Conservation (phyloP, 2,888 invertebrate species). For the Sericinus montela region DNA sequence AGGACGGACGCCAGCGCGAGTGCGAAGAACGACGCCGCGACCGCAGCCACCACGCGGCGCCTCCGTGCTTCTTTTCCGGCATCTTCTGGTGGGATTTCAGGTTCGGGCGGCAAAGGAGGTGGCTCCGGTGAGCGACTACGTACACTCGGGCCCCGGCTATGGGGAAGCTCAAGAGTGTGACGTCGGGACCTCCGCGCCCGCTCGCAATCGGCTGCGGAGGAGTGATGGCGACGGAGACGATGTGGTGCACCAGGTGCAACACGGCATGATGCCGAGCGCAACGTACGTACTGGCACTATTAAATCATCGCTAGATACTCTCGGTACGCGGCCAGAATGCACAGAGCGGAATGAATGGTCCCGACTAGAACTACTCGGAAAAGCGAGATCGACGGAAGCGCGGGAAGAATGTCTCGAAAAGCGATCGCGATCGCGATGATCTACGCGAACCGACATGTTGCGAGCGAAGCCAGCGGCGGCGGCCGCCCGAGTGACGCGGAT, state of each 20-base stretch:
- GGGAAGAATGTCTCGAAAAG: constrained; percentile 73
- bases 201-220: constrained; percentile 72
- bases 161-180: constrained; percentile 65
- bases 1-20: constrained; percentile 85
- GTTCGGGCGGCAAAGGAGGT: constrained; percentile 53
- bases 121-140: constrained; percentile 68
- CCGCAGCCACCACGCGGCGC: constrained; percentile 84
- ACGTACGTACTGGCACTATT: constrained; percentile 70
- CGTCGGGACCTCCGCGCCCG: constrained; percentile 68
- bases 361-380: constrained; percentile 63
- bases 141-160: constrained; percentile 68
- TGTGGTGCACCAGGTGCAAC: constrained; percentile 68
- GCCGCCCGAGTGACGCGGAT: constrained; percentile 70
- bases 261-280: constrained; percentile 70
- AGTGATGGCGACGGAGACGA: constrained; percentile 70
- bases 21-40: constrained; percentile 86
- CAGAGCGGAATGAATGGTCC: constrained; percentile 69
- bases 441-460: constrained; percentile 73
- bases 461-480: constrained; percentile 72
- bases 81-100: constrained; percentile 70
- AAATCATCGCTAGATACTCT: constrained; percentile 70
- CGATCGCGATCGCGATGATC: constrained; percentile 71
- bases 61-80: constrained; percentile 83
- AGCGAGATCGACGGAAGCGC: constrained; percentile 70
- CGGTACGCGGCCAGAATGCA: constrained; percentile 70